phyloP scores from a whole-genome alignment of 2,113 vertebrate species.

The Leptocoma aspasia region DNA sequence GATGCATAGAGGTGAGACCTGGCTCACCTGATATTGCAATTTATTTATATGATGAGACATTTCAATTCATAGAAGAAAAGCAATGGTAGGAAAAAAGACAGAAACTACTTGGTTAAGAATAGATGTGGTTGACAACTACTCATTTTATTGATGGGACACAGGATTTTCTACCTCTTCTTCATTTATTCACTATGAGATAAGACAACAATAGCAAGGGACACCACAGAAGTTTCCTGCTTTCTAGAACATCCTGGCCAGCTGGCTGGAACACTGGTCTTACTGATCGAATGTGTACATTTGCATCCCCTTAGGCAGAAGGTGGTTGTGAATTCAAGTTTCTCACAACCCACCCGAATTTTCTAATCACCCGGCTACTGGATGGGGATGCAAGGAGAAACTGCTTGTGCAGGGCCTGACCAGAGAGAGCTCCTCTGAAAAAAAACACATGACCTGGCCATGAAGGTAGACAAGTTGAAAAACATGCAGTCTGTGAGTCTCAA shows the following conservation, averaged over 20 bases:
- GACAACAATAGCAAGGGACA: background rate
- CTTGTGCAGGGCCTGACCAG: background rate
- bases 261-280: background rate
- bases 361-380: background rate
- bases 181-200: background rate
- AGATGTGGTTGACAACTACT: background rate
- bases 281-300: background rate
- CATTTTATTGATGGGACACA: background rate
- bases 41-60: background rate
- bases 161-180: background rate
- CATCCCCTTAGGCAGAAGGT: background rate
- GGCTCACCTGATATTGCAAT: background rate
- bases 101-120: background rate
- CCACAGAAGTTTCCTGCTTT: background rate
- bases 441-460: fast-evolving
- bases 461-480: background rate
- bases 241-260: background rate
- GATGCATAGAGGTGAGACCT: background rate
- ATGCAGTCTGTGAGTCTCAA: background rate
- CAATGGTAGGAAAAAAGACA: background rate
- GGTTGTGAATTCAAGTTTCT: background rate
- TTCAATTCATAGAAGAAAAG: background rate
- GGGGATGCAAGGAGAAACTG: background rate
- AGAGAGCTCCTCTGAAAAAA: background rate
- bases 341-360: background rate